phyloP scores from a whole-genome alignment of 2,113 vertebrate genomes.

The Grammatotria lemairii region DNA sequence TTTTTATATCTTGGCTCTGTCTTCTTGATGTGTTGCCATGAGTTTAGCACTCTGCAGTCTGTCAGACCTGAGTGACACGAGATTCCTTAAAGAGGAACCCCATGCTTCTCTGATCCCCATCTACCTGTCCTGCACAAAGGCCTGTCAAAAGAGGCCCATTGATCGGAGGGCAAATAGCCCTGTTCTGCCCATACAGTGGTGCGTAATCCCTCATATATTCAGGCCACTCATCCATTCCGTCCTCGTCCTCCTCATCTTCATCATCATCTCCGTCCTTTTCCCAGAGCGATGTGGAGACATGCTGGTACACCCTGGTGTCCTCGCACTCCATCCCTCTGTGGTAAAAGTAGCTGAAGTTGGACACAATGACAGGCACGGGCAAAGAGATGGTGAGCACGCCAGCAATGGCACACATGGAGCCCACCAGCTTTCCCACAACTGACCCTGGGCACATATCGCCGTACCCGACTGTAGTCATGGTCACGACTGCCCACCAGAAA shows the following conservation, averaged over 20 bases:
- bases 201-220: constrained; percentile 15
- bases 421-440: constrained; percentile 86
- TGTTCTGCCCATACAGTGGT: constrained; percentile 36
- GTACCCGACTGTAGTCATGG: constrained; percentile 91
- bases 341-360: constrained; percentile 95
- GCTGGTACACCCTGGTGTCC: constrained; percentile 72
- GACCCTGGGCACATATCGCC: constrained; percentile 89
- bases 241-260: constrained; percentile 30
- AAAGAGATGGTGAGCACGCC: constrained; percentile 91
- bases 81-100: constrained; percentile 56
- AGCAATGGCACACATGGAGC: constrained; percentile 89
- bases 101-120: constrained; percentile 31
- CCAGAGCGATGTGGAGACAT: constrained; percentile 72
- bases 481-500: constrained; percentile 94
- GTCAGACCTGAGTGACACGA: constrained; percentile 82
- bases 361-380: constrained; percentile 90
- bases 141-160: constrained; percentile 56
- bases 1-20: background rate
- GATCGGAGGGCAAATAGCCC: constrained; percentile 48
- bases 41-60: background rate
- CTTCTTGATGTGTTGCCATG: background rate
- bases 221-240: constrained; percentile 18
- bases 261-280: constrained; percentile 59
- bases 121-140: constrained; percentile 32
- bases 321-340: constrained; percentile 81